These are phyloP conservation scores for Penaeus monodon DNA, from an alignment of 2,888 invertebrate species.

Conservation along the genomic window DNA sequence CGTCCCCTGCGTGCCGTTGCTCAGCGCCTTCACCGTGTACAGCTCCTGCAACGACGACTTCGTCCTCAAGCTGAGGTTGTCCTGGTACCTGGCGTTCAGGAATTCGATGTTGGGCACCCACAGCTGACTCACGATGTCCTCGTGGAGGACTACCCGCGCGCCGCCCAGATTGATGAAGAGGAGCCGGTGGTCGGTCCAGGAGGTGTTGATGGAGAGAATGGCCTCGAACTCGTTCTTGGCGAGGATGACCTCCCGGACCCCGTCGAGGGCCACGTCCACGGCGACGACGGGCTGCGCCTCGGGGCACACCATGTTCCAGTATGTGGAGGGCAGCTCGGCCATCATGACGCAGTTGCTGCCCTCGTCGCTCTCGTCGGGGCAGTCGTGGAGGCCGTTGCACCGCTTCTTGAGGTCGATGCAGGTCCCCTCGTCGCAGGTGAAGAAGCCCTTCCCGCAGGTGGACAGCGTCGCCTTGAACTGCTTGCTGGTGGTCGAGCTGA, in stretches of 20 bases:
- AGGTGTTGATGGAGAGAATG: neutral
- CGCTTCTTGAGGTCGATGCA: conserved; percentile 34
- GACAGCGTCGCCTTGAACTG: conserved; percentile 1
- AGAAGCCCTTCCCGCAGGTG: conserved; percentile 18
- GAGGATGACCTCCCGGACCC: conserved; percentile 1
- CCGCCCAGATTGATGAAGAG: conserved; percentile 12
- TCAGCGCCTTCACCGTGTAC: neutral
- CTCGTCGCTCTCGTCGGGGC: conserved; percentile 40
- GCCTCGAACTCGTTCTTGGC: conserved; percentile 20
- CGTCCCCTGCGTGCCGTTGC: neutral
- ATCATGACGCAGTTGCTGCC: conserved; percentile 19
- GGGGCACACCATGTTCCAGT: conserved; percentile 30
- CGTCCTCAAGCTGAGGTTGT: conserved; percentile 16
- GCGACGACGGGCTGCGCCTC: neutral
- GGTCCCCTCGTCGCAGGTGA: conserved; percentile 33
- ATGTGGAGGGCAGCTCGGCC: neutral
- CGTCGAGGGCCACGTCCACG: conserved; percentile 4
- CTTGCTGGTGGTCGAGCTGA: neutral
- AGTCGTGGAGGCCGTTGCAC: conserved; percentile 27
- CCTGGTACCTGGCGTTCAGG: conserved; percentile 24
- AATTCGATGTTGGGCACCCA: conserved; percentile 16
- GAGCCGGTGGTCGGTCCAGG: conserved; percentile 25
- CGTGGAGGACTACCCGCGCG: neutral
- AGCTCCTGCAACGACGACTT: neutral
- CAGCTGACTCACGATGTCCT: neutral